Conservation (phyloP, 2,888 invertebrate genomes). For the Chesias legatella region DNA sequence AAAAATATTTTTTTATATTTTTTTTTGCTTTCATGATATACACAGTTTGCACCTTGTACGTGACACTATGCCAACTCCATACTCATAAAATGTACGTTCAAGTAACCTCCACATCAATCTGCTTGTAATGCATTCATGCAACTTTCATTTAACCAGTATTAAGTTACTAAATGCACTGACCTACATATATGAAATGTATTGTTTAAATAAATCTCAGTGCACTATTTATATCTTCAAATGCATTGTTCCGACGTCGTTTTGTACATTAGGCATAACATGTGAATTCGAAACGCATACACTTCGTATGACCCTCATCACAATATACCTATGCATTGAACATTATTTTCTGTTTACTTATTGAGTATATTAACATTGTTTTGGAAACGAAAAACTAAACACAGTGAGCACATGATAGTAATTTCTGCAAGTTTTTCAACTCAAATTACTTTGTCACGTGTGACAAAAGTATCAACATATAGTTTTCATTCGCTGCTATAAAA, state of each 20-base stretch:
- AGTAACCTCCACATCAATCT: neutral
- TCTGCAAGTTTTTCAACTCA: too few relatives aligned
- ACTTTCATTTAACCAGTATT: conserved; percentile 13
- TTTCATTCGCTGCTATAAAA: conserved; percentile 4
- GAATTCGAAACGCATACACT: conserved; percentile 17
- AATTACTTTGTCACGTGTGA: too few relatives aligned
- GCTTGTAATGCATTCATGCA: neutral
- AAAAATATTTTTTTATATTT: too few relatives aligned
- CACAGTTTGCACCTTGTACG: too few relatives aligned
- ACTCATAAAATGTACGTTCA: too few relatives aligned
- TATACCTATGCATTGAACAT: conserved; percentile 4
- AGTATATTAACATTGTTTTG: too few relatives aligned
- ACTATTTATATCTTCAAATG: conserved; percentile 5
- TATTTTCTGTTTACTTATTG: neutral
- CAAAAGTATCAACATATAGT: too few relatives aligned
- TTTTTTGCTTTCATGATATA: too few relatives aligned
- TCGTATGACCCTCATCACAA: conserved; percentile 3
- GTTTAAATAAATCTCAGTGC: conserved; percentile 5
- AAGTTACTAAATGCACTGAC: conserved; percentile 1
- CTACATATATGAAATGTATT: conserved; percentile 4
- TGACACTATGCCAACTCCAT: too few relatives aligned
- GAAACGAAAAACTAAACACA: too few relatives aligned
- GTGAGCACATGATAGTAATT: too few relatives aligned
- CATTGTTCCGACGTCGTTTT: conserved; percentile 22
- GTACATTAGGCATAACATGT: conserved; percentile 18